These are phyloP conservation scores for Antheraea mylitta DNA, from an alignment of 1,140 invertebrate species.

Conservation along the genomic window DNA sequence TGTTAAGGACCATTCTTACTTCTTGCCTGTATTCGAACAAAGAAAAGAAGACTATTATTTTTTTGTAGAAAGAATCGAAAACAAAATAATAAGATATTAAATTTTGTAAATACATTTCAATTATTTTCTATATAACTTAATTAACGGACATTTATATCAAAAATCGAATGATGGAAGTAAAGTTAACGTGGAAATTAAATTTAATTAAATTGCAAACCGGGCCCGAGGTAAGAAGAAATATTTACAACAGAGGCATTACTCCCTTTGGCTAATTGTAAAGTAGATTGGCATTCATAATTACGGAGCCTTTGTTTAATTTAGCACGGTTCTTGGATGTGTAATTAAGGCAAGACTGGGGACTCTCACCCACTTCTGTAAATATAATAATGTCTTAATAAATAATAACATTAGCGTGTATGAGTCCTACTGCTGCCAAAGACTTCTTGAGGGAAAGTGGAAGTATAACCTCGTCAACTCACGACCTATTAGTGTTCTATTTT, in stretches of 20 bases:
- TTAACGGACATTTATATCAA: constrained; percentile 16
- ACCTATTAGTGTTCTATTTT: too few relatives aligned
- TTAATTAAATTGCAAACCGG: constrained; percentile 25
- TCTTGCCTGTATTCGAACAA: too few relatives aligned
- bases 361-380: neutral
- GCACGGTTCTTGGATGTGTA: constrained; percentile 4
- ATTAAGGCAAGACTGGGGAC: neutral
- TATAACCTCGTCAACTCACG: too few relatives aligned
- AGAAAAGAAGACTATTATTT: too few relatives aligned
- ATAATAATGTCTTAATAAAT: neutral
- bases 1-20: too few relatives aligned
- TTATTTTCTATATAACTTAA: constrained; percentile 17
- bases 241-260: constrained; percentile 20
- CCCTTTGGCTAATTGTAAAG: constrained; percentile 28
- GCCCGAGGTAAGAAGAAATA: constrained; percentile 23
- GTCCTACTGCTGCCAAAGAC: too few relatives aligned
- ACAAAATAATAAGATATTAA: too few relatives aligned
- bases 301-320: constrained; percentile 23
- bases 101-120: constrained; percentile 14
- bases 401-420: too few relatives aligned
- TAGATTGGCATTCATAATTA: constrained; percentile 29
- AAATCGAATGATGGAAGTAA: constrained; percentile 22
- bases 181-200: constrained; percentile 24
- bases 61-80: too few relatives aligned
- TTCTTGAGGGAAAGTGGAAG: too few relatives aligned